Percentiles rank a stretch among this genome's conserved stretches.
phyloP scores from a whole-genome alignment of 2,797 vertebrate genomes.

The Pelobates cultripes region DNA sequence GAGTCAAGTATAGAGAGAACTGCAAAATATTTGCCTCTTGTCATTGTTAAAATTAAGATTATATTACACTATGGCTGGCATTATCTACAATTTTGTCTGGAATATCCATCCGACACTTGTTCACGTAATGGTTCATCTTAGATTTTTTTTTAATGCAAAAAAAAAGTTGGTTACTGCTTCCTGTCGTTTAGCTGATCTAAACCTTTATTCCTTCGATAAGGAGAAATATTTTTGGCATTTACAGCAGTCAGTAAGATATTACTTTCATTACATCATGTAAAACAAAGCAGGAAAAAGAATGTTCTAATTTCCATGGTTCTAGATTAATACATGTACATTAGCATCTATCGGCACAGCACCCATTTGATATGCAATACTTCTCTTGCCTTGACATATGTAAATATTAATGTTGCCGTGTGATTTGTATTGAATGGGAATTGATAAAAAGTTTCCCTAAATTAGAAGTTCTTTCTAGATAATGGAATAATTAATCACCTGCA shows the following conservation, averaged over 20 bases:
- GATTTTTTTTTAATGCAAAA: neutral
- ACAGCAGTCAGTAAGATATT: conserved; percentile 13
- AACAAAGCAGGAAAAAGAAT: conserved; percentile 5
- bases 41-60: no score
- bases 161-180: neutral
- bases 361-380: neutral
- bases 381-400: conserved; percentile 6
- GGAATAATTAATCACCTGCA: conserved; percentile 1
- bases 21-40: no score
- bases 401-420: conserved; percentile 19
- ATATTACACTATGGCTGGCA: no score
- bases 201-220: neutral
- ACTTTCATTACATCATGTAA: conserved; percentile 14
- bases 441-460: conserved; percentile 6
- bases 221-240: neutral
- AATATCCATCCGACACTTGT: no score
- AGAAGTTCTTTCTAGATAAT: neutral
- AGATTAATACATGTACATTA: conserved; percentile 27
- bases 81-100: no score
- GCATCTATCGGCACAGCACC: neutral
- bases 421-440: conserved; percentile 4
- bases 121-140: no score
- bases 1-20: no score
- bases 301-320: neutral
- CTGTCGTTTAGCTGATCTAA: neutral